phyloP scores from a whole-genome alignment of 2,888 invertebrate species.

The Drosophila cyrtoloma region DNA sequence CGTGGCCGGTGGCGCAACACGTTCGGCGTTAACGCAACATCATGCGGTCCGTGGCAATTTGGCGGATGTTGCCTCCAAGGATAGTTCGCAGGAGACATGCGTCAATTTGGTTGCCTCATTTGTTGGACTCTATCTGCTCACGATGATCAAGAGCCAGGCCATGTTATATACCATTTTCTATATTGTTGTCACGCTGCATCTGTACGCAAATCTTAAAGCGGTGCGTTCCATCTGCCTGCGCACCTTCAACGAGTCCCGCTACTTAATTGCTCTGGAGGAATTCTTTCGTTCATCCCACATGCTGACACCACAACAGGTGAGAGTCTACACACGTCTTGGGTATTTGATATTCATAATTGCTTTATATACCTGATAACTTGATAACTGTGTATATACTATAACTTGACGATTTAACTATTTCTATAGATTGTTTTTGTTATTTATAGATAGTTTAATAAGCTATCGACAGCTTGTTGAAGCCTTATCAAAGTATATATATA shows the following conservation, averaged over 20 bases:
- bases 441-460: no score
- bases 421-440: no score
- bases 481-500: no score
- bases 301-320: constrained; percentile 87
- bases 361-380: no score
- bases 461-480: no score
- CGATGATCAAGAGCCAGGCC: constrained; percentile 87
- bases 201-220: constrained; percentile 95
- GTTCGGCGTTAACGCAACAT: constrained; percentile 96
- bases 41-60: constrained; percentile 95
- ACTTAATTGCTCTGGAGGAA: constrained; percentile 89
- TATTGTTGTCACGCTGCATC: constrained; percentile 91
- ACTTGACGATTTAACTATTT: no score
- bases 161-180: constrained; percentile 91
- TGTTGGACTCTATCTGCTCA: constrained; percentile 91
- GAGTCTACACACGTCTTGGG: neutral
- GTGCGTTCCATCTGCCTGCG: constrained; percentile 92
- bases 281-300: constrained; percentile 89
- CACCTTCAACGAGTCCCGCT: constrained; percentile 92
- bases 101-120: constrained; percentile 96
- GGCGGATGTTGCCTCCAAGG: constrained; percentile 96
- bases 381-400: no score
- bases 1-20: constrained; percentile 96
- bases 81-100: constrained; percentile 98
- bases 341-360: no score